Percentiles rank a stretch among this genome's conserved stretches.
Evolutionary conservation across 2,797 vertebrate species (phyloP).

Genomic region (Setipinna tenuifilis): DNA sequence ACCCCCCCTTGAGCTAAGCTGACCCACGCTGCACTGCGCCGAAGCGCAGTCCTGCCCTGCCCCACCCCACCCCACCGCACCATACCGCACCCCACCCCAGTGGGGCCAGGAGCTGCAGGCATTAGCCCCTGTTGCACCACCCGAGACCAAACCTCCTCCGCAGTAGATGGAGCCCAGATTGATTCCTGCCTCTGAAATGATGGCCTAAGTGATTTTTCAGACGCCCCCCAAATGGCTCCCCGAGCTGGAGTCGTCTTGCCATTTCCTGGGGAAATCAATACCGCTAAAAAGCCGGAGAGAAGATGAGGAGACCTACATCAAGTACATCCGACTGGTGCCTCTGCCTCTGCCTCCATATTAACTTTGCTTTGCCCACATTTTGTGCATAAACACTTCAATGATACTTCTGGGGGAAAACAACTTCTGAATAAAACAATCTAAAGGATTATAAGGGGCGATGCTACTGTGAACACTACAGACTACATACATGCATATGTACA

Average conservation of each 20-base stretch:
- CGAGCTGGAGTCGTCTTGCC: slow-evolving; percentile 77
- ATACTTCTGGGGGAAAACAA: neutral
- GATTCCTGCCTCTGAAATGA: slow-evolving; percentile 76
- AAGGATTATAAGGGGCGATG: neutral
- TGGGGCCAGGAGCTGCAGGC: slow-evolving; percentile 60
- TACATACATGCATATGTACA: neutral
- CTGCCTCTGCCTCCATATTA: neutral
- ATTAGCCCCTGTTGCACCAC: slow-evolving; percentile 69
- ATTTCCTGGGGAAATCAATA: slow-evolving; percentile 88
- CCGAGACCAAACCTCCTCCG: slow-evolving; percentile 56
- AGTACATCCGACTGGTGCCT: slow-evolving; percentile 1
- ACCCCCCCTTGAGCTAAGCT: neutral
- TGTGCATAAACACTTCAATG: neutral
- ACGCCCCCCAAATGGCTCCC: slow-evolving; percentile 82
- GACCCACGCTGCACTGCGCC: slow-evolving; percentile 16
- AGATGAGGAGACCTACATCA: neutral
- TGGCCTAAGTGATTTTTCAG: slow-evolving; percentile 84
- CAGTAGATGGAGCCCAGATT: slow-evolving; percentile 71
- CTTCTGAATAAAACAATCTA: neutral
- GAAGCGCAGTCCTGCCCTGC: slow-evolving; percentile 30
- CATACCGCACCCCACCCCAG: neutral
- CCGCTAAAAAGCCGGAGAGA: slow-evolving; percentile 73
- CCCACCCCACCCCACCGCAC: slow-evolving; percentile 33
- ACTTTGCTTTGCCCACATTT: neutral
- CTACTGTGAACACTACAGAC: neutral